Conservation (phyloP, 2,113 vertebrate genomes). For the Microtus pennsylvanicus region DNA sequence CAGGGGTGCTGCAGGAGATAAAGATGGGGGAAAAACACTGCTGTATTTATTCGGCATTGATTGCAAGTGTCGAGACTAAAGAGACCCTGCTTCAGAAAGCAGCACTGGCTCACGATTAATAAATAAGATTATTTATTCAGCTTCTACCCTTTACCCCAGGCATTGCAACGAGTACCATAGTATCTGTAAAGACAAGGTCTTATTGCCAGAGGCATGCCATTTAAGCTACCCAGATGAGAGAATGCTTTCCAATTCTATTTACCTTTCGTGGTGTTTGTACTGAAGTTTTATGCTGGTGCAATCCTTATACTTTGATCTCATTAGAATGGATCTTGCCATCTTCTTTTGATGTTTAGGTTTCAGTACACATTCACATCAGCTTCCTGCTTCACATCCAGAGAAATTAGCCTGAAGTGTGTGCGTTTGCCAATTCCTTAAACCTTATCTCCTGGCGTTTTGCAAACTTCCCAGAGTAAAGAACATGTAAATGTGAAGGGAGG, state of each 20-base stretch:
- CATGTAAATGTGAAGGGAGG: constrained; percentile 36
- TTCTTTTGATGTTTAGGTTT: constrained; percentile 85
- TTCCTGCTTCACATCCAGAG: constrained; percentile 54
- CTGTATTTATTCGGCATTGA: constrained; percentile 70
- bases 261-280: constrained; percentile 82
- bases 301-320: constrained; percentile 86
- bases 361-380: constrained; percentile 65
- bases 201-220: constrained; percentile 47
- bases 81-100: constrained; percentile 82
- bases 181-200: constrained; percentile 70
- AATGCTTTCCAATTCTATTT: constrained; percentile 78
- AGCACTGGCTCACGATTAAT: constrained; percentile 77
- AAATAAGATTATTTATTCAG: constrained; percentile 70
- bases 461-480: constrained; percentile 12
- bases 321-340: constrained; percentile 81
- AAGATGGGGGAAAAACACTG: constrained; percentile 59
- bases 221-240: constrained; percentile 78
- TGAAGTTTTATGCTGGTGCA: constrained; percentile 73
- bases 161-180: constrained; percentile 15
- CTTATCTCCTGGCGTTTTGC: constrained; percentile 64
- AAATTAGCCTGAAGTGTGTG: constrained; percentile 71
- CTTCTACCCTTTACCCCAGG: constrained; percentile 30
- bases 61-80: constrained; percentile 77
- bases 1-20: constrained; percentile 73
- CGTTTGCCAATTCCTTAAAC: constrained; percentile 67